phyloP scores from a whole-genome alignment of 2,888 invertebrate species.

The Macrosiphum euphorbiae region DNA sequence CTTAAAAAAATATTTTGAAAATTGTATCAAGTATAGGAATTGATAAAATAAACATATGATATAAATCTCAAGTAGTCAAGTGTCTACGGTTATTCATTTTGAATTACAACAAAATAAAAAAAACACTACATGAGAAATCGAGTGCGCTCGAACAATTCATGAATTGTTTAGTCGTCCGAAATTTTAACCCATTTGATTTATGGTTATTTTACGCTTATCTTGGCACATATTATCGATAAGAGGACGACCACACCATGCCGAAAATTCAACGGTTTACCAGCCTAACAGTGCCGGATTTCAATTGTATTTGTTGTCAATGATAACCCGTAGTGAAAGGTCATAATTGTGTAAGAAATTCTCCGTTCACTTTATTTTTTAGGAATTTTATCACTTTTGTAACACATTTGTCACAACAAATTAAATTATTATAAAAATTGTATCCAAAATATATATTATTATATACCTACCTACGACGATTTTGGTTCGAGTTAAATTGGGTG shows the following conservation, averaged over 20 bases:
- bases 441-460: background rate
- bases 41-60: no score
- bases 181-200: background rate
- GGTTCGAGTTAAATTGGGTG: constrained; percentile 44
- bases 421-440: constrained; percentile 23
- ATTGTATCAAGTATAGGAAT: no score
- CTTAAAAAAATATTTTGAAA: no score
- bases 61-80: no score
- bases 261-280: background rate
- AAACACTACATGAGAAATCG: no score
- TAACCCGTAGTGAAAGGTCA: background rate
- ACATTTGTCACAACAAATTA: no score
- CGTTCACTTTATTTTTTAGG: background rate
- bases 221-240: background rate
- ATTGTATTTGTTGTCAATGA: background rate
- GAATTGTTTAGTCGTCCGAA: no score
- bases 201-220: background rate
- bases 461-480: background rate
- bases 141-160: no score
- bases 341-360: background rate
- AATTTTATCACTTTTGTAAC: constrained; percentile 40
- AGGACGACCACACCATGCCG: background rate
- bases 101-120: no score
- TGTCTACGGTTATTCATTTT: no score
- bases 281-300: background rate